Percentiles rank a stretch among this genome's conserved stretches.
Evolutionary conservation across 2,888 invertebrate species (phyloP).

Genomic region (Metacarcinus magister): DNA sequence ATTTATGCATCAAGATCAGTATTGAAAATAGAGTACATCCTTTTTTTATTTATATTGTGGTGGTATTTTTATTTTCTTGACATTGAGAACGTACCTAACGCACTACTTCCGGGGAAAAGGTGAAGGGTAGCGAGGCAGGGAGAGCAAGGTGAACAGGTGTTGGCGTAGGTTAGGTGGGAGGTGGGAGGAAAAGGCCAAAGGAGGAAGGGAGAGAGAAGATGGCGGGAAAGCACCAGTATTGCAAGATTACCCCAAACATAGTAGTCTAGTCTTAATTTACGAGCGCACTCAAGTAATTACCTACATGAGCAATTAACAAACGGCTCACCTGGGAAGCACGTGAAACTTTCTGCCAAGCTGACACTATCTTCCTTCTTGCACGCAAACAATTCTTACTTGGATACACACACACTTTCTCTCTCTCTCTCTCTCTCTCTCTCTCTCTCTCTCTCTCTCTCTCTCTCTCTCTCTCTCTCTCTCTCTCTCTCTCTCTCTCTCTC

Average conservation of each 20-base stretch:
- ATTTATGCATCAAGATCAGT: too few relatives aligned
- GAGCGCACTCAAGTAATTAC: background rate
- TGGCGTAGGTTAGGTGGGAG: background rate
- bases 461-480: conserved; percentile 11
- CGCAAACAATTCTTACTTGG: too few relatives aligned
- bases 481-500: conserved; percentile 26
- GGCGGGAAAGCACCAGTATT: background rate
- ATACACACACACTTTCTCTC: too few relatives aligned
- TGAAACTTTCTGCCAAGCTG: background rate
- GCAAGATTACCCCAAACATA: background rate
- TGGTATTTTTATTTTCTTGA: background rate
- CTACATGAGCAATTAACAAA: background rate
- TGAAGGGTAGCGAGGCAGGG: background rate
- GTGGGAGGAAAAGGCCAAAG: background rate
- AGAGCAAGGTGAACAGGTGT: background rate
- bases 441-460: background rate
- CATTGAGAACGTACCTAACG: background rate
- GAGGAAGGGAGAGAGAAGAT: background rate
- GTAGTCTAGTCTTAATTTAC: background rate
- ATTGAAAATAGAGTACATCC: background rate
- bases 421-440: background rate
- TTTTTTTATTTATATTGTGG: background rate
- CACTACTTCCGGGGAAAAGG: background rate
- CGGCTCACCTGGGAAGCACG: conserved; percentile 3
- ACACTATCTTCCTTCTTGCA: background rate